Evolutionary conservation across 92 coral and sea anemone genomes (phyloP).

Genomic region (Ricordea florida): DNA sequence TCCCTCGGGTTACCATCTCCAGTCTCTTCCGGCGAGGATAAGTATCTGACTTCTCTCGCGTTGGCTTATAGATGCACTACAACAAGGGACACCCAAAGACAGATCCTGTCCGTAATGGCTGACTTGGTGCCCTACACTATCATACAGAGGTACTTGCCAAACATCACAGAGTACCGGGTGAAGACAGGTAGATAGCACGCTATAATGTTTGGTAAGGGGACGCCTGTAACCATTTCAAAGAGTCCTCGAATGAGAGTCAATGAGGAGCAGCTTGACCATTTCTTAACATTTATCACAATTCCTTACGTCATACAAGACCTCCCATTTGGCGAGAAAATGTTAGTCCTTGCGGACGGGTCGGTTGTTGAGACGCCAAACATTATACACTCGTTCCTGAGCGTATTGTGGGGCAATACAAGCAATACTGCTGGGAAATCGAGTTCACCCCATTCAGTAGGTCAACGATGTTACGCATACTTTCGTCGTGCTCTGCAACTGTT

Average conservation of each 20-base stretch:
- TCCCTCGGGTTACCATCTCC: background rate
- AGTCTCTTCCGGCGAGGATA: conserved; percentile 6
- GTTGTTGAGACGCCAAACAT: conserved; percentile 38
- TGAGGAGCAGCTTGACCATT: conserved; percentile 34
- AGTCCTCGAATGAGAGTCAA: conserved; percentile 37
- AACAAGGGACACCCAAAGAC: conserved; percentile 20
- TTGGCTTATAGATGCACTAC: conserved; percentile 16
- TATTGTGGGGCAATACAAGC: conserved; percentile 35
- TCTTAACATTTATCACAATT: conserved; percentile 39
- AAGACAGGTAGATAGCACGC: conserved; percentile 33
- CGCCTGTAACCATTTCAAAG: conserved; percentile 23
- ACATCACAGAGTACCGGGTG: conserved; percentile 24
- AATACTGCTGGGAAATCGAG: conserved; percentile 29
- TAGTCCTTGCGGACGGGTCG: conserved; percentile 18
- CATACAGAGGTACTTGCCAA: conserved; percentile 15
- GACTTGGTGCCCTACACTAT: conserved; percentile 22
- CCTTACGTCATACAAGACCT: conserved; percentile 49
- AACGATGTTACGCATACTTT: conserved; percentile 31
- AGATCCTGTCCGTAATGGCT: conserved; percentile 28
- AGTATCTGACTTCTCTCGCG: conserved; percentile 12
- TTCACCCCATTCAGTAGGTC: conserved; percentile 29
- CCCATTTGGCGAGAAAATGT: conserved; percentile 32
- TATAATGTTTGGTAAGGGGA: conserved; percentile 30
- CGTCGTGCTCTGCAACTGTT: conserved; percentile 49
- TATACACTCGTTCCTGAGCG: conserved; percentile 35